Evolutionary conservation across 2,888 invertebrate species (phyloP), one percentile per base, ranked within the genome.

Genomic region (Eilema depressum): DNA sequence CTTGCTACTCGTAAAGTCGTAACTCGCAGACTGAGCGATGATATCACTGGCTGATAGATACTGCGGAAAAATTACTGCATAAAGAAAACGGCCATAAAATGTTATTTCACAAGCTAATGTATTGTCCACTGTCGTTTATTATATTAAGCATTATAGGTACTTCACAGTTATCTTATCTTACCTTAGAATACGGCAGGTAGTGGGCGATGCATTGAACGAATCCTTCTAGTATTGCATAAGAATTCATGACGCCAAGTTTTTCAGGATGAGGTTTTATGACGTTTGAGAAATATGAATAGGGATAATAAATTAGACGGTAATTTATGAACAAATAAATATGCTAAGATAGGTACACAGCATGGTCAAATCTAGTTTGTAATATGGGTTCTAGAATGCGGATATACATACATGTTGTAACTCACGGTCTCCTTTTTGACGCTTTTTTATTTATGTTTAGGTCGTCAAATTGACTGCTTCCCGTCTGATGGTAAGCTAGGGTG

Each of bases 11-110:
- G n/a, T 8, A 14, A 8, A 41, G 17, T 37, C 66, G 61, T 20
- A 20, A 56, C 28, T 23, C 57, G 37, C 66, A 57, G 28, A 63
- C 63, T 20, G 65, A 56, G 37, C 25, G 66, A 78, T 78, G 73
- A 75, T 71, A 71, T 81, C 81, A 81, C 56, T 23, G 25, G 20
- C n/a, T n/a, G n/a, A n/a, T n/a, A n/a, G 33, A 28, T 69, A 64
- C 63, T 26, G 37, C 66, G 63, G 75, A 76, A 74, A 71, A 81
- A 70, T 65, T 64, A 70, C 64, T 26, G 3, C 10, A 12, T 28
- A 5, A 64, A 53, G 37, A 64, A 57, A 71, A 53, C 30, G 23
- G 25, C n/a, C n/a, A 66, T 56, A 17, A 53, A 30, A 61, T 60
- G 28, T 53, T 61, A 61, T 30, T 12, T 65, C 56, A 57, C 23